Base-by-base conservation (phyloP, 1,140 invertebrate species). In the Pygmarrhopalites habei region DNA sequence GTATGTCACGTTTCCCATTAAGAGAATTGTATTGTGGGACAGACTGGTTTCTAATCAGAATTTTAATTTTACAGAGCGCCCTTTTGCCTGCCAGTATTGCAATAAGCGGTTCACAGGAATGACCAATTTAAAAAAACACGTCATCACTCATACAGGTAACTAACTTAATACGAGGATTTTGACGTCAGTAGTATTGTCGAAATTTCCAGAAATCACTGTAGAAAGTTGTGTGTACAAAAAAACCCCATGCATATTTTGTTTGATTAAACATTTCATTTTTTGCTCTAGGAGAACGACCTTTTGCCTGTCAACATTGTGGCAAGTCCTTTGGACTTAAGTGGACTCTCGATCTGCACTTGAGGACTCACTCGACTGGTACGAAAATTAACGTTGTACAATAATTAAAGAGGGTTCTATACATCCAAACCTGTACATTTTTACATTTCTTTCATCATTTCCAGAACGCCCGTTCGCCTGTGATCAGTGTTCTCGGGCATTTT, bases 261-360 rank as follows among this genome's bases (percentile, higher is more conserved):
- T 15, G 60, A 4, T 28, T 43, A 43, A 52, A 57, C 30, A 35
- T 23, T 66, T 46, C 25, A 32, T 23, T 5, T 57, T 58, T 41
- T 35, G 32, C 32, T 35, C 74, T 76, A 82, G 81, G 79, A 65
- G 80, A 81, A 63, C 79, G 79, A 70, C 76, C 76, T 21, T 80
- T 79, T 69, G 75, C 75, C 52, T 83, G 81, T 62, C 74, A 75
- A 29, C 74, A 79, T 64, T 83, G 81, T 73, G 77, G 76, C 35
- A 81, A 80, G 65, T 76, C 75, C 26, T 83, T 81, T 72, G 80
- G 79, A 65, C 77, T 79, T 43, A 72, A 76, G 70, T 75, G 74
- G 71, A 68, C 76, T 23, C 65, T 75, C 58, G 74, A 72, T 64
- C 73, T 74, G 23, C 74, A 75, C 70, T 62, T 71, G 30, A 63